phyloP scores from a whole-genome alignment of 1,140 invertebrate genomes.

The Drosophila mauritiana region DNA sequence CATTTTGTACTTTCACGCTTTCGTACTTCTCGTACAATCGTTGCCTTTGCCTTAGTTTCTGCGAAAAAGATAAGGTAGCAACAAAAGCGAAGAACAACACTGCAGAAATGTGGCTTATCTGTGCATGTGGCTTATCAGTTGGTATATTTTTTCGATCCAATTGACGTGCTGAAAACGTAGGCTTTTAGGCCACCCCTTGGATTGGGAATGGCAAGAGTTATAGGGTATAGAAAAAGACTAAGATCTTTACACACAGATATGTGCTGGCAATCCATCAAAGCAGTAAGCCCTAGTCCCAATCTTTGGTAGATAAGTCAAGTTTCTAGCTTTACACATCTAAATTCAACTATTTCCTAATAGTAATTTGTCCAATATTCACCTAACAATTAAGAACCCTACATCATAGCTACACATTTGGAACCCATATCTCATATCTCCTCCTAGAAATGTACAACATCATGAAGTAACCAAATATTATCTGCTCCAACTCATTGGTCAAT shows the following conservation, averaged over 20 bases:
- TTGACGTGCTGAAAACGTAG: slow-evolving; percentile 65
- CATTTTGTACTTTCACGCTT: slow-evolving; percentile 11
- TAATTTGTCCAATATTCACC: neutral
- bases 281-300: neutral
- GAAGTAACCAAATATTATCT: slow-evolving; percentile 17
- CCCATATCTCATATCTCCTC: neutral
- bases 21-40: slow-evolving; percentile 6
- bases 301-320: neutral
- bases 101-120: slow-evolving; percentile 48
- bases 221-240: too few relatives aligned
- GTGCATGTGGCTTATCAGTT: slow-evolving; percentile 69
- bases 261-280: neutral
- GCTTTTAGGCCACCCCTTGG: neutral
- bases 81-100: slow-evolving; percentile 3
- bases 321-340: neutral
- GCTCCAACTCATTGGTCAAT: slow-evolving; percentile 27
- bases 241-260: too few relatives aligned
- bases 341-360: neutral
- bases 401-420: neutral
- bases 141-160: slow-evolving; percentile 59
- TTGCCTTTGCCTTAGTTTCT: slow-evolving; percentile 43
- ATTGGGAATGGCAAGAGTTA: neutral
- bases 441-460: slow-evolving; percentile 59
- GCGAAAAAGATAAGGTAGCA: slow-evolving; percentile 46
- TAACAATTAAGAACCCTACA: neutral